phyloP scores from a whole-genome alignment of 2,797 vertebrate genomes.

The Pogoniulus pusillus region DNA sequence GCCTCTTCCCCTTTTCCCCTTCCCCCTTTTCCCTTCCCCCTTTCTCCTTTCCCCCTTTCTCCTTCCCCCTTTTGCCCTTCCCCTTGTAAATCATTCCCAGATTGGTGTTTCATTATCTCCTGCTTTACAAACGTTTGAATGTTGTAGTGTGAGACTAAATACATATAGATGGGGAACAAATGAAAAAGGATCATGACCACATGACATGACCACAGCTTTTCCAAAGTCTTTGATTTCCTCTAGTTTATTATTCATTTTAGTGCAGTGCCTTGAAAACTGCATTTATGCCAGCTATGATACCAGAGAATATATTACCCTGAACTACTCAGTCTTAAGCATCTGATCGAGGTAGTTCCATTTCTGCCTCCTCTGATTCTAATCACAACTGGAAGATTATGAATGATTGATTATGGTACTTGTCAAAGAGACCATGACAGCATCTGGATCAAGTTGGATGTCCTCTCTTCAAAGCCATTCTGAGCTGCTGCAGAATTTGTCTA shows the following conservation, averaged over 20 bases:
- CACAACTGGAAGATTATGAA: not conserved
- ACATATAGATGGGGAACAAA: not conserved
- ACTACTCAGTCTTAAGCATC: not conserved
- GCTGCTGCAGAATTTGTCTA: not conserved
- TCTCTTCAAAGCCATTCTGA: not conserved
- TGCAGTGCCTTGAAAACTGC: not conserved
- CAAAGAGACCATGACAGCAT: not conserved
- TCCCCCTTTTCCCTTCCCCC: too few species aligned
- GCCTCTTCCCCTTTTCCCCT: too few species aligned
- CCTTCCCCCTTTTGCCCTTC: not conserved
- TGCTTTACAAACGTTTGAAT: not conserved
- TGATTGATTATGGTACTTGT: not conserved
- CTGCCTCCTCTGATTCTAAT: not conserved
- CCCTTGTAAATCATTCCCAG: not conserved
- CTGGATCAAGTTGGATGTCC: not conserved
- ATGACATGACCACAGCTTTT: not conserved
- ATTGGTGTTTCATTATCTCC: not conserved
- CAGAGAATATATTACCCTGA: not conserved
- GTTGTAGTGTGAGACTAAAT: not conserved
- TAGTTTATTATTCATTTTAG: not conserved
- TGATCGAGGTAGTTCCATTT: not conserved
- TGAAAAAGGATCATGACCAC: not conserved
- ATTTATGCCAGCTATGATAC: not conserved
- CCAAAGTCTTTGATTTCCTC: not conserved
- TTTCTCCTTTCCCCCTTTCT: too few species aligned